phyloP scores from a whole-genome alignment of 2,888 invertebrate species.

The Epsilonema sp. region DNA sequence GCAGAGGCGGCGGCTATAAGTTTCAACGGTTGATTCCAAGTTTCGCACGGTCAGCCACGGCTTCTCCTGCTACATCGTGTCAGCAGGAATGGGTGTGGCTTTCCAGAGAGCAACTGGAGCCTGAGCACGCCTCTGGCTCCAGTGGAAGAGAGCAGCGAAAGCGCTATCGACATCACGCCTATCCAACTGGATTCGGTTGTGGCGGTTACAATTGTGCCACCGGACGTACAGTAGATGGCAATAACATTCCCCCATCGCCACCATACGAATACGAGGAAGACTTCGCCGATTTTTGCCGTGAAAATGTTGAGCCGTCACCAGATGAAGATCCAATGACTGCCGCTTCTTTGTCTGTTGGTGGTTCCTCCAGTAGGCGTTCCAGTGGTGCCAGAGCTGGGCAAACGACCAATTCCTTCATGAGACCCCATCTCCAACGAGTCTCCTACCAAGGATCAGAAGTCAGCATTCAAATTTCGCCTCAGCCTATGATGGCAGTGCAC shows the following conservation, averaged over 20 bases:
- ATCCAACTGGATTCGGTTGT: too few relatives aligned
- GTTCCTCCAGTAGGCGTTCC: neutral
- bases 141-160: neutral
- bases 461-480: conserved; percentile 5
- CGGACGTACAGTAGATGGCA: too few relatives aligned
- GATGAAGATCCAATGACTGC: neutral
- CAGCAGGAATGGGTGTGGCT: conserved; percentile 3
- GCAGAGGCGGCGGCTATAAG: neutral
- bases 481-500: neutral
- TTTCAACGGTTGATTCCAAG: neutral
- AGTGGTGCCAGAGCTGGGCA: too few relatives aligned
- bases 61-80: conserved; percentile 18
- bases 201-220: neutral
- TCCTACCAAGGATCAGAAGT: conserved; percentile 9
- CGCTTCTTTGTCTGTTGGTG: neutral
- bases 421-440: neutral
- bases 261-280: neutral
- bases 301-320: neutral
- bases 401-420: too few relatives aligned
- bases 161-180: neutral
- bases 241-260: neutral
- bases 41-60: neutral
- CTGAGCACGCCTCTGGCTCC: neutral
- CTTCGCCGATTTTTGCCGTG: too few relatives aligned
- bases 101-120: neutral